Evolutionary conservation across 2,113 vertebrate genomes (phyloP), one percentile per base, ranked within the genome.

Genomic region (Nesogale talazaci): DNA sequence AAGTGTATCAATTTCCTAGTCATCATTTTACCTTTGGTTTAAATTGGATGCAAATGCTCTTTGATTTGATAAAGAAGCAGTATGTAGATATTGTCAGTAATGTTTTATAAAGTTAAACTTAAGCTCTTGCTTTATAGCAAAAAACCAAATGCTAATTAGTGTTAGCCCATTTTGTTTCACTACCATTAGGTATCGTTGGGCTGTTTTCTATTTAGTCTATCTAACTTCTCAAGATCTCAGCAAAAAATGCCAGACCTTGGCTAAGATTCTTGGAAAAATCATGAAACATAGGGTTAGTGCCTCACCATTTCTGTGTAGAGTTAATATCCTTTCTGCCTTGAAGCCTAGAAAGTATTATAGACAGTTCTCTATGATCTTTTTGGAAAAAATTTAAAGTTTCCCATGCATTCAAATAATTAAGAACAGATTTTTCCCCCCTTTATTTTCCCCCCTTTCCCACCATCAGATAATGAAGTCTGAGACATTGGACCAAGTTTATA

Each of bases 81-180:
- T 75, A 67, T 75, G 5, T 20, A 57, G 74, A 52, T 65, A 86
- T 38, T 79, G 15, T 91, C 78, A 88, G 77, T 78, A 93, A 61
- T 52, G 15, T 19, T 85, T 88, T 79, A 80, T 89, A 85, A 91
- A 79, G 84, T 75, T 93, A 93, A 83, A 84, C 86, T 83, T 91
- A 93, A 88, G 42, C 17, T 52, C 31, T 74, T 65, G 27, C 34
- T 85, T 89, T 84, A 82, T 46, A 69, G 67, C 46, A 91, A 80
- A 46, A 91, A 75, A 40, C 3, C 81, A 90, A 77, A 65, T 74
- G 9, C 22, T 65, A 85, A n/a, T 91, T 89, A 86, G 27, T 16
- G 7, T 15, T 36, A 82, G 42, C 42, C 79, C 80, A 83, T 92
- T 86, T 52, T 74, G 31, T 40, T 86, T 17, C 46, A 52, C 14